Percentiles rank a stretch among this genome's conserved stretches.
These are phyloP conservation scores for Diorhabda elongata DNA, from an alignment of 1,140 invertebrate species.

Conservation along the genomic window DNA sequence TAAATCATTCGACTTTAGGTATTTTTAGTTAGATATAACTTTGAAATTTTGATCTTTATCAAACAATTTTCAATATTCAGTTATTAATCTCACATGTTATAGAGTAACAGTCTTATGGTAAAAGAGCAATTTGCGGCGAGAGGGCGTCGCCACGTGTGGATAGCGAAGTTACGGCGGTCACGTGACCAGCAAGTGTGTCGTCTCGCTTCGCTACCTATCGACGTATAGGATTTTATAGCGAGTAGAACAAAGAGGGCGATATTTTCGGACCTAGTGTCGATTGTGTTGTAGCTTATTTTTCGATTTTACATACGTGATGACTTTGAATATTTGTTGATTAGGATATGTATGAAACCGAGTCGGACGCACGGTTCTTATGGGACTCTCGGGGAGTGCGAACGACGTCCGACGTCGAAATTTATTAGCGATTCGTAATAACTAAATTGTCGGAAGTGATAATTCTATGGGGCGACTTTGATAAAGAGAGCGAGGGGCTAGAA, in stretches of 20 bases:
- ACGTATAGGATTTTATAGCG: conserved; percentile 2
- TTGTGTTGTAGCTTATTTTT: conserved; percentile 1
- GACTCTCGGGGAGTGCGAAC: background rate
- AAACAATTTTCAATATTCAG: too few species aligned
- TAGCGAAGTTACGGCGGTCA: conserved; percentile 41
- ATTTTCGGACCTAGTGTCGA: background rate
- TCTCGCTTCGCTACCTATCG: conserved; percentile 34
- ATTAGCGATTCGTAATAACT: background rate
- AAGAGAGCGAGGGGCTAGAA: too few species aligned
- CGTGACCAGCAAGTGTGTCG: conserved; percentile 36
- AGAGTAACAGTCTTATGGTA: conserved; percentile 29
- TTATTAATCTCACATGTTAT: background rate
- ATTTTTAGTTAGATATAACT: too few species aligned
- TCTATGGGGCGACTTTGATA: too few species aligned
- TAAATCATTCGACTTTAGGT: too few species aligned
- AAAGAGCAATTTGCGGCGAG: conserved; percentile 43
- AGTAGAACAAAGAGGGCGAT: background rate
- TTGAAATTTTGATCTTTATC: too few species aligned
- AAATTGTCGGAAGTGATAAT: background rate
- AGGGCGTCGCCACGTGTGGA: conserved; percentile 45
- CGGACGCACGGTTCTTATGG: too few species aligned
- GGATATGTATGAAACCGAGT: background rate
- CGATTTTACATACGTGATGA: conserved; percentile 8
- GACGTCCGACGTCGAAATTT: background rate
- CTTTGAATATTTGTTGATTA: conserved; percentile 17